Evolutionary conservation across 1,140 invertebrate genomes (phyloP), one percentile per base, ranked within the genome.

Genomic region (Spodoptera frugiperda): DNA sequence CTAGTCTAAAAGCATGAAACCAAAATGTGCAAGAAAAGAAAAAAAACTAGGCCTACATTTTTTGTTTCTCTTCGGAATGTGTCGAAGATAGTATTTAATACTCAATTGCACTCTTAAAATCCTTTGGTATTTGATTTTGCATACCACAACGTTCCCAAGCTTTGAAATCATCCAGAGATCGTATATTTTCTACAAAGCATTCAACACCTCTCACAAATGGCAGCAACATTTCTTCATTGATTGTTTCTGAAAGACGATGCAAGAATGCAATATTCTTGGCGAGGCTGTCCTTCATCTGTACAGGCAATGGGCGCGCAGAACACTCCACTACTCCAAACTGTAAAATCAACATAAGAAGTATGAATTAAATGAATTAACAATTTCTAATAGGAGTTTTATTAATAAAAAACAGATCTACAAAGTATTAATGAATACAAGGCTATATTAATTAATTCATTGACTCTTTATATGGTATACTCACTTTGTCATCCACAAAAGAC

Each of bases 101-200:
- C 76, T 93, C 92, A 76, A 94, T 92, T 76, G 89, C 90, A 88
- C 83, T 92, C 79, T 89, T 92, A 78, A 94, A 94, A 76, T 93
- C 92, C 83, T 94, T 91, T 81, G 94, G 91, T 84, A 90, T 33
- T 67, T 94, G 89, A 71, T 89, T 83, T 55, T 89, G 85, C 79
- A 94, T 93, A 61, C 90, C 87, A 78, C 92, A 89, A 10, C 93
- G 83, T 78, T 93, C 90, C 94, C 94, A 94, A 57, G 94, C 93
- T 79, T 94, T 94, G 55, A 91, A 94, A 72, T 94, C 93, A 79
- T 93, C 92, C 82, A 88, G 90, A 12, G 90, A 87, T 12, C 93
- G 85, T n/a, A 94, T 78, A 78, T 86, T 91, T 59, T 94, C 87
- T 9, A 94, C 75, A 77, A 85, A 94, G 80, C 86, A 94, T 78